Evolutionary conservation across 2,888 invertebrate genomes (phyloP).

Genomic region (Falcaria lacertinaria): DNA sequence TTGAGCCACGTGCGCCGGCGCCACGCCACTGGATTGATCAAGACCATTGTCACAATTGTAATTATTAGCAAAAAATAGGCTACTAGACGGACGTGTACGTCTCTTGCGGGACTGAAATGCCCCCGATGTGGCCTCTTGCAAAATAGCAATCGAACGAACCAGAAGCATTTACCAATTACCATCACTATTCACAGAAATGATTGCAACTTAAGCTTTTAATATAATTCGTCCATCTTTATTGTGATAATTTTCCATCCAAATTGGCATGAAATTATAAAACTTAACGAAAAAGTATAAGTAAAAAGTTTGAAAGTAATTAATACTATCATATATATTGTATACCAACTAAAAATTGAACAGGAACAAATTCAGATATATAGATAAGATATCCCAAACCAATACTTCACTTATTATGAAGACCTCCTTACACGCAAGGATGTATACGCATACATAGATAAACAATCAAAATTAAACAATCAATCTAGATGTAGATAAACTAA

Average conservation of each 20-base stretch:
- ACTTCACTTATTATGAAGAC: neutral
- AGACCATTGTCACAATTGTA: neutral
- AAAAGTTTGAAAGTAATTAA: too few species aligned
- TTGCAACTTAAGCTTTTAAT: too few species aligned
- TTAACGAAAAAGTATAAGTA: too few species aligned
- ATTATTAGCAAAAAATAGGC: neutral
- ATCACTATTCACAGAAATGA: too few species aligned
- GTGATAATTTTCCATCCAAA: too few species aligned
- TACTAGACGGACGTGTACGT: too few species aligned
- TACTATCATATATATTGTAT: too few species aligned
- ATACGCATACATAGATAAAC: neutral
- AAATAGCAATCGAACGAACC: neutral
- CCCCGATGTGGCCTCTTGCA: neutral
- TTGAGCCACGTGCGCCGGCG: neutral
- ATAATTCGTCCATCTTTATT: too few species aligned
- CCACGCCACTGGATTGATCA: neutral
- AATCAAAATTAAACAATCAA: slow-evolving; percentile 11
- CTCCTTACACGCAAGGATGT: neutral
- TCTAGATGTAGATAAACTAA: slow-evolving; percentile 20
- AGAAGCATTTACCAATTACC: too few species aligned
- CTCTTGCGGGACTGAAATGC: too few species aligned
- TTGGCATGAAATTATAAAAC: too few species aligned
- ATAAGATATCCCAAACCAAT: neutral
- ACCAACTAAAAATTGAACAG: neutral
- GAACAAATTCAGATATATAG: neutral